Conservation (phyloP, 2,113 vertebrate species). For the Rhombomys opimus region DNA sequence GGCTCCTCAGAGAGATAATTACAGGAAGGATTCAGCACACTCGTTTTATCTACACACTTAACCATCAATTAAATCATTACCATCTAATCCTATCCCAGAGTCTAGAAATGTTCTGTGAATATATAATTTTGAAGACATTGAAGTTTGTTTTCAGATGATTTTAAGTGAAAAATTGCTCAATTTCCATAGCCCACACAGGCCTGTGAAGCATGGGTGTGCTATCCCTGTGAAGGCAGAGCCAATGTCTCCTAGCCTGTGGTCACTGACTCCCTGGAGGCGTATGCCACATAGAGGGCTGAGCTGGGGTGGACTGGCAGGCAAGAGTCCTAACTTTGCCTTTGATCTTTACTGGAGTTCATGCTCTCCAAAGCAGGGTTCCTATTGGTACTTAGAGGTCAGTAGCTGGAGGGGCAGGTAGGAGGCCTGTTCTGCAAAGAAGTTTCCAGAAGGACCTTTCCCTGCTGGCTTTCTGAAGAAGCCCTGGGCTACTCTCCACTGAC, state of each 20-base stretch:
- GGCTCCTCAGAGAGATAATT: constrained; percentile 85
- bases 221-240: neutral
- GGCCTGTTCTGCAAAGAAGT: neutral
- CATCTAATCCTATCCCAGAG: constrained; percentile 81
- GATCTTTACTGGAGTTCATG: neutral
- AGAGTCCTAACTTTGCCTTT: constrained; percentile 5
- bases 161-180: constrained; percentile 80
- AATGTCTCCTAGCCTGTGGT: constrained; percentile 8
- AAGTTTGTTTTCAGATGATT: constrained; percentile 80
- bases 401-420: neutral
- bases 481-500: neutral
- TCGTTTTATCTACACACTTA: constrained; percentile 83
- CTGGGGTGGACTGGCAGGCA: neutral
- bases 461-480: neutral
- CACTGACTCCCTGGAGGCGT: neutral
- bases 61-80: constrained; percentile 88
- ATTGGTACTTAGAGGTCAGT: neutral
- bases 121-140: constrained; percentile 78
- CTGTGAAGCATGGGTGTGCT: neutral
- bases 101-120: constrained; percentile 81
- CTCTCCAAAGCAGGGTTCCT: constrained; percentile 11
- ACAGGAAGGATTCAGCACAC: constrained; percentile 81
- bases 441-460: neutral
- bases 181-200: constrained; percentile 66
- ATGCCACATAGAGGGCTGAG: neutral